Conservation (phyloP, 2,113 vertebrate species). For the Tapirus terrestris region DNA sequence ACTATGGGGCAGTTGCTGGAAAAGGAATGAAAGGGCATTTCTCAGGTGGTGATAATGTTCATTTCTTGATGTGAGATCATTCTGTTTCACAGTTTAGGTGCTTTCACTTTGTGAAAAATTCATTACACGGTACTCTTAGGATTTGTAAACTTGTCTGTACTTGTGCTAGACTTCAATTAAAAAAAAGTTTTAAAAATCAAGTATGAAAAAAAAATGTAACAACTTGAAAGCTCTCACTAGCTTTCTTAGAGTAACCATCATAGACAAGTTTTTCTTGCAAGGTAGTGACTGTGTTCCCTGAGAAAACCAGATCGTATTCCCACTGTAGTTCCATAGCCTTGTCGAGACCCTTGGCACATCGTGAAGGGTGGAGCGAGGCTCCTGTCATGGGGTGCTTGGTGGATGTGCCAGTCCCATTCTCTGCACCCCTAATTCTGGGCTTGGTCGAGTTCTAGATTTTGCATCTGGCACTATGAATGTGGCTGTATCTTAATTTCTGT, state of each 20-base stretch:
- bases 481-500: not conserved
- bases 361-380: not conserved
- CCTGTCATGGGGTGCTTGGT: too few species aligned
- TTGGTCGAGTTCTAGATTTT: not conserved
- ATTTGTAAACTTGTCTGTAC: not conserved
- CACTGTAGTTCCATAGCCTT: not conserved
- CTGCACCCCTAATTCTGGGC: too few species aligned
- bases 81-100: not conserved
- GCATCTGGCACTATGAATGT: not conserved
- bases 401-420: too few species aligned
- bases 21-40: not conserved
- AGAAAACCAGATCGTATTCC: not conserved
- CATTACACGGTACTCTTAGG: fast-evolving
- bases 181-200: not conserved
- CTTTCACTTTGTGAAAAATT: not conserved
- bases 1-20: not conserved
- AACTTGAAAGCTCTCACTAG: not conserved
- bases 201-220: not conserved
- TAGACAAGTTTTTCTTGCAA: not conserved
- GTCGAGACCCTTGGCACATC: fast-evolving
- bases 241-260: too few species aligned
- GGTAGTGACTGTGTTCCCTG: not conserved
- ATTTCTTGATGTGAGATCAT: not conserved
- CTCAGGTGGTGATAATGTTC: not conserved
- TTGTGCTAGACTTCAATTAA: not conserved